These are phyloP conservation scores for Oasisia sp. DNA, from an alignment of 2,888 invertebrate species.

Conservation along the genomic window DNA sequence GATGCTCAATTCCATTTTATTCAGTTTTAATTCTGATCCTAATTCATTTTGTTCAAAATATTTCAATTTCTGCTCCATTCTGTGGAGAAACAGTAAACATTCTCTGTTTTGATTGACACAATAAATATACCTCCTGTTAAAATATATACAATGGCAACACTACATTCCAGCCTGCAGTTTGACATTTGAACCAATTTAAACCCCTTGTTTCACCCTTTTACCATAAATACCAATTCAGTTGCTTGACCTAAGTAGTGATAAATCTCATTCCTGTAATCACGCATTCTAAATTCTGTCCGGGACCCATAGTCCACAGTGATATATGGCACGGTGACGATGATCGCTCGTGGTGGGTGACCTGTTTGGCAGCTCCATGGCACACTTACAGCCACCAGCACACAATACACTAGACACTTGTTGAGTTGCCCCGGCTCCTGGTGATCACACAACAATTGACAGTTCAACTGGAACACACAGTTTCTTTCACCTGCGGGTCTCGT, in stretches of 20 bases:
- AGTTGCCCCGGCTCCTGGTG: background rate
- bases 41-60: no score
- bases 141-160: no score
- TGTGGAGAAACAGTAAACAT: no score
- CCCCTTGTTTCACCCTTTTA: background rate
- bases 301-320: background rate
- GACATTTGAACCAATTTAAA: background rate
- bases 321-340: background rate
- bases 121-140: no score
- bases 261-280: background rate
- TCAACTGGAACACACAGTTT: background rate
- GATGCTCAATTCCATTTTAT: no score
- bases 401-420: background rate
- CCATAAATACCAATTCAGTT: background rate
- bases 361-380: background rate
- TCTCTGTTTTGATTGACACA: no score
- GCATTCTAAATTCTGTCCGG: background rate
- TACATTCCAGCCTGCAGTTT: no score
- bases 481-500: background rate
- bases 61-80: no score
- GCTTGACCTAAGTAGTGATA: background rate
- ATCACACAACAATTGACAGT: background rate
- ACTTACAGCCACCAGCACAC: background rate
- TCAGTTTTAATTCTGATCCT: no score
- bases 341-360: background rate